These are phyloP conservation scores for Urocitellus parryii DNA, from an alignment of 2,113 vertebrate species.

Conservation along the genomic window DNA sequence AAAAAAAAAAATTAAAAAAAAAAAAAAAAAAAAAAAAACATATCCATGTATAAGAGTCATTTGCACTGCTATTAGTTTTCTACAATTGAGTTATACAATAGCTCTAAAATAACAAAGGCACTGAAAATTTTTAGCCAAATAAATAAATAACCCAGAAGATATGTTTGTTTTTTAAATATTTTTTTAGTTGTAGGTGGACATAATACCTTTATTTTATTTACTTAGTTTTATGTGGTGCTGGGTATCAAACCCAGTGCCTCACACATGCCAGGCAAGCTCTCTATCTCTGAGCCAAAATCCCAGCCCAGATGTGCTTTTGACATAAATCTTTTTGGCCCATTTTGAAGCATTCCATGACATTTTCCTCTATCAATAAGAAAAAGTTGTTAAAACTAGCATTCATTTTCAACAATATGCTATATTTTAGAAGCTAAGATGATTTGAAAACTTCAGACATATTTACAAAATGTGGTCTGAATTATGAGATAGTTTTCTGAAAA, in stretches of 20 bases:
- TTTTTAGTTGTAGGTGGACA: too few relatives aligned
- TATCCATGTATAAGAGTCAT: background rate
- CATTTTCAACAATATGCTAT: background rate
- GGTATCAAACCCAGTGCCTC: too few relatives aligned
- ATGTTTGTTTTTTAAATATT: background rate
- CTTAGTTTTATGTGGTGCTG: too few relatives aligned
- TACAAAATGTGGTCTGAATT: background rate
- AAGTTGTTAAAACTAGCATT: background rate
- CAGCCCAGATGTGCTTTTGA: background rate
- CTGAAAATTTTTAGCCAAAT: background rate
- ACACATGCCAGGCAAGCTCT: too few relatives aligned
- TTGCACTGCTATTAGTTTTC: background rate
- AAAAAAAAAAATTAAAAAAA: too few relatives aligned
- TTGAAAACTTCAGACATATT: background rate
- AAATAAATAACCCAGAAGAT: background rate
- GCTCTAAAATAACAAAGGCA: background rate
- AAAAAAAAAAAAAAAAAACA: too few relatives aligned
- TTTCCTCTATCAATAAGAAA: background rate
- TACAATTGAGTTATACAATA: background rate
- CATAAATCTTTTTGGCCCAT: background rate
- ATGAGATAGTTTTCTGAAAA: constrained; percentile 15
- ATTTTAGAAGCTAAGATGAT: background rate
- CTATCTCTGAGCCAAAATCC: too few relatives aligned
- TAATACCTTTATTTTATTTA: too few relatives aligned
- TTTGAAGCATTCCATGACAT: background rate